Conservation (phyloP, 1,140 invertebrate species). For the Atopsyche davidsoni region DNA sequence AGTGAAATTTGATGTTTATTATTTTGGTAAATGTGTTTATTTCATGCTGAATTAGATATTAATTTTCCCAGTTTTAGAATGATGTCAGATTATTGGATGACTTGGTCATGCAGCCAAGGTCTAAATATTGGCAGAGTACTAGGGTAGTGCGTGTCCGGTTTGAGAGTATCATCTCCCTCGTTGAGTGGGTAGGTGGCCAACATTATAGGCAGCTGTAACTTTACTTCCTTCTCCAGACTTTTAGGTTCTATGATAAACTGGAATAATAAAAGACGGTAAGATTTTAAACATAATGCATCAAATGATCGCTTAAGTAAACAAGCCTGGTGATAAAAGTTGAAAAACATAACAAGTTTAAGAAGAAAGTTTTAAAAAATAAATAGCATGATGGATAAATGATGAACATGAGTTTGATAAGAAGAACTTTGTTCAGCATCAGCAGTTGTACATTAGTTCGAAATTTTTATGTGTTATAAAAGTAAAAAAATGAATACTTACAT, state of each 20-base stretch:
- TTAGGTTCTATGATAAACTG: conserved; percentile 89
- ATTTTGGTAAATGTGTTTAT: too few species aligned
- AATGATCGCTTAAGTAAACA: conserved; percentile 1
- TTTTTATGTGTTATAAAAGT: too few species aligned
- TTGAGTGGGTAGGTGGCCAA: conserved; percentile 89
- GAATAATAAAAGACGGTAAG: conserved; percentile 31
- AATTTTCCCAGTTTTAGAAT: too few species aligned
- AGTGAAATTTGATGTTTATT: too few species aligned
- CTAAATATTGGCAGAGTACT: conserved; percentile 87
- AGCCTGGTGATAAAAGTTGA: neutral
- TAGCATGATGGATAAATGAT: too few species aligned
- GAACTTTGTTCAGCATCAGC: too few species aligned
- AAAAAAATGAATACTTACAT: conserved; percentile 64
- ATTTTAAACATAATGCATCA: neutral
- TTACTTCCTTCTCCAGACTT: conserved; percentile 86
- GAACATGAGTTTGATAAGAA: too few species aligned
- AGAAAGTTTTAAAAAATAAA: too few species aligned
- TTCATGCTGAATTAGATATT: too few species aligned
- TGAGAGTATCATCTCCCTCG: conserved; percentile 53
- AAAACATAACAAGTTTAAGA: too few species aligned
- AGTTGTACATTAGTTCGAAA: too few species aligned
- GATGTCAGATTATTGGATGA: conserved; percentile 21
- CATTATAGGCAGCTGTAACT: conserved; percentile 86
- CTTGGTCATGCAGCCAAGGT: conserved; percentile 73
- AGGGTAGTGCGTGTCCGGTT: conserved; percentile 80